These are phyloP conservation scores for Lutraria lutraria DNA, from an alignment of 2,888 invertebrate genomes.

Conservation along the genomic window DNA sequence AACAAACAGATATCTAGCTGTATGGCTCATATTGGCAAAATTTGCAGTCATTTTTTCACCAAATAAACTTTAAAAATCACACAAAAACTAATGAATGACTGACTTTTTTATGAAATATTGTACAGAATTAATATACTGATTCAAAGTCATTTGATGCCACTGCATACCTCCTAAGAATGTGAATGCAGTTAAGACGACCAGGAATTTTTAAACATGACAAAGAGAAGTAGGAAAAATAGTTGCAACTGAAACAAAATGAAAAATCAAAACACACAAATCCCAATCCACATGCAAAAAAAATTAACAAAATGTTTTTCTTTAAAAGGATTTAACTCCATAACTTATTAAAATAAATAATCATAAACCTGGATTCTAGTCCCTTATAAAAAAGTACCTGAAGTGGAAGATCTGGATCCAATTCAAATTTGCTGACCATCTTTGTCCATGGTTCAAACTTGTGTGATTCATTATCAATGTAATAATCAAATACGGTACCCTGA, in stretches of 20 bases:
- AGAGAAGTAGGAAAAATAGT: no score
- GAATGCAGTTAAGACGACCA: no score
- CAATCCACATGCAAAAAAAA: no score
- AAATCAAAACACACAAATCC: no score
- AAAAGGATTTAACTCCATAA: neutral
- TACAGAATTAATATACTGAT: no score
- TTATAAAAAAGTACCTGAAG: conserved; percentile 90
- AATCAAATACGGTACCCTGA: conserved; percentile 97
- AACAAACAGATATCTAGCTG: no score
- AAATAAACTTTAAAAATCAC: neutral
- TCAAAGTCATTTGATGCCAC: no score
- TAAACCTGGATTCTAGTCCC: neutral
- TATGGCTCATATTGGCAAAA: neutral
- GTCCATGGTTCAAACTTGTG: conserved; percentile 96
- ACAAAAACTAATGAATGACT: neutral
- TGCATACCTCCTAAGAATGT: no score
- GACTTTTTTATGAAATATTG: no score
- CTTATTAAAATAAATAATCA: neutral
- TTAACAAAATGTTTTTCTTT: no score
- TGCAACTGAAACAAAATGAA: no score
- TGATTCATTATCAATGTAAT: conserved; percentile 95
- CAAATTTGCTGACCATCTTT: conserved; percentile 95
- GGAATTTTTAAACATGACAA: no score
- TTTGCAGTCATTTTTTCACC: neutral
- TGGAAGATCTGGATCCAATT: conserved; percentile 96